These are phyloP conservation scores for Acrobasis suavella DNA, from an alignment of 2,888 invertebrate genomes.

Conservation along the genomic window DNA sequence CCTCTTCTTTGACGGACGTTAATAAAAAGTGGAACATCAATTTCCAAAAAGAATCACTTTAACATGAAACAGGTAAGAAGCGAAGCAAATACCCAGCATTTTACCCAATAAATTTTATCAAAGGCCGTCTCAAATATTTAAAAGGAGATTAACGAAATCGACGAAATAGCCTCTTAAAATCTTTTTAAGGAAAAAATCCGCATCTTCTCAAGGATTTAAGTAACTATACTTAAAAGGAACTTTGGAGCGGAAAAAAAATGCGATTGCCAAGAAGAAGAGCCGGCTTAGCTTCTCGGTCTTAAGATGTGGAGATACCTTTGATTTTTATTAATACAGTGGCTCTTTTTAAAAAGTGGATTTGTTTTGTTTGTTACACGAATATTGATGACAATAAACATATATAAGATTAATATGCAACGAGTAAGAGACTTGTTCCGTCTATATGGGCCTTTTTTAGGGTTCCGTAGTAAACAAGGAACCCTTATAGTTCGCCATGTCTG, in stretches of 20 bases:
- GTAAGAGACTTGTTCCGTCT: too few relatives aligned
- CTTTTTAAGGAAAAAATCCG: neutral
- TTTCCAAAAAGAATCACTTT: neutral
- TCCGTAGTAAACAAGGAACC: too few relatives aligned
- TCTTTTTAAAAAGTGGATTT: too few relatives aligned
- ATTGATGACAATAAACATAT: too few relatives aligned
- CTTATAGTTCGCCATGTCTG: too few relatives aligned
- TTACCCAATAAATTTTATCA: neutral
- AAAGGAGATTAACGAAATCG: conserved; percentile 16
- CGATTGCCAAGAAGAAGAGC: conserved; percentile 15
- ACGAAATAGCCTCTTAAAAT: conserved; percentile 8
- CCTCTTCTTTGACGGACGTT: too few relatives aligned
- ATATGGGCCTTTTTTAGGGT: too few relatives aligned
- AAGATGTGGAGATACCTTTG: conserved; percentile 18
- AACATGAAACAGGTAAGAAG: neutral
- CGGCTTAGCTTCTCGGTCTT: conserved; percentile 21
- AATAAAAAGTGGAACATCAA: neutral
- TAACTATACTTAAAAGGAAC: conserved; percentile 12
- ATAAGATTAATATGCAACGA: too few relatives aligned
- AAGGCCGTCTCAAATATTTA: conserved; percentile 9
- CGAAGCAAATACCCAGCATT: neutral
- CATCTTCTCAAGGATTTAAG: conserved; percentile 7
- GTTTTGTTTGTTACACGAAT: too few relatives aligned
- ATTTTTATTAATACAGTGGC: conserved; percentile 8
- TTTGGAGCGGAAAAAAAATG: conserved; percentile 16